Evolutionary conservation across 2,888 invertebrate genomes (phyloP), one percentile per base, ranked within the genome.

Genomic region (Craniophora ligustri): DNA sequence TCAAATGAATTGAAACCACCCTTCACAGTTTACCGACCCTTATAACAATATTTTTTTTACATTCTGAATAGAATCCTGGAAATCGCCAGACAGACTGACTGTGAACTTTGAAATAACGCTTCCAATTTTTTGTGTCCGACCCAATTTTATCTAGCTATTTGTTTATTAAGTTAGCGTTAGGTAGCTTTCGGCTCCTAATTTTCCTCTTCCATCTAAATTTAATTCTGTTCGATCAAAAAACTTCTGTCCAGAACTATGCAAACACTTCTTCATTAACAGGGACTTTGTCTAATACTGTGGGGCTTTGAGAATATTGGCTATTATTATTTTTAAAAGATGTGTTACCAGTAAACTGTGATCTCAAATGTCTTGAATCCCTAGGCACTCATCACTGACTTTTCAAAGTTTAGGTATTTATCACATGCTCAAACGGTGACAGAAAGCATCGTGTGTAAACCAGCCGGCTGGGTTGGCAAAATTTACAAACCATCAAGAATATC

Each of bases 251-350:
- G 36, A 67, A 72, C 65, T 67, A 72, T 65, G 68, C 65, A 72
- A 72, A 70, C 65, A 70, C 53, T 47, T 70, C 58, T 54, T 70
- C 61, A 70, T 70, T 70, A 59, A 53, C 48, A 57, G 16, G 28
- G 23, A 3, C 41, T 60, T 68, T 68, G 55, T 65, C 34, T 57
- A 16, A 10, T 11, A n/a, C 30, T 48, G 49, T 55, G 44, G 42
- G 32, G 69, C 50, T 19, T 23, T 16, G 18, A 66, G 7, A 45
- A 6, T 21, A 34, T 18, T 15, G 23, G 5, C 8, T 34, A 5
- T 11, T 1, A 10, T 10, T 7, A 18, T 8, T 28, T 18, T 23
- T 34, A 14, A 15, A n/a, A n/a, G n/a, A n/a, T n/a, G n/a, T n/a
- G n/a, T n/a, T n/a, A n/a, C n/a, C n/a, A n/a, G n/a, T n/a, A n/a